Percentiles rank a stretch among this genome's conserved stretches.
These are phyloP conservation scores for Bucco capensis DNA, from an alignment of 2,113 vertebrate species.

Conservation along the genomic window DNA sequence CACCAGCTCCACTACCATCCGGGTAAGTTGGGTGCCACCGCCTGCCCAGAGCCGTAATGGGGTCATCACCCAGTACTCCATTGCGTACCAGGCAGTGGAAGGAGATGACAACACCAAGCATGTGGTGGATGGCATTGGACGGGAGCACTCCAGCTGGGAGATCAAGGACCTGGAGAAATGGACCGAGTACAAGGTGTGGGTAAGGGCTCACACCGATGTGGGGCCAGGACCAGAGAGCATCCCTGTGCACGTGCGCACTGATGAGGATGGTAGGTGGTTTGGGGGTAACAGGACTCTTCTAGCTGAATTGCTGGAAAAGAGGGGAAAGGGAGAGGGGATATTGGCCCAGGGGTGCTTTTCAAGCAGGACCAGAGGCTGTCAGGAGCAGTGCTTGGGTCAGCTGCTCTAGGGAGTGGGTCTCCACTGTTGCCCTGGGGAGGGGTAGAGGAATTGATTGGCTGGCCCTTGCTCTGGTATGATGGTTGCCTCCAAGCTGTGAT, in stretches of 20 bases:
- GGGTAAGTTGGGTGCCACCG: conserved; percentile 99
- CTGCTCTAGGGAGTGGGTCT: neutral
- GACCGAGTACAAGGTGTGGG: conserved; percentile 98
- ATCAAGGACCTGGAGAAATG: conserved; percentile 97
- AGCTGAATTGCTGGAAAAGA: neutral
- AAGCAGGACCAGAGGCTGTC: neutral
- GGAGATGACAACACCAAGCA: conserved; percentile 91
- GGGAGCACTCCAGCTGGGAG: conserved; percentile 87
- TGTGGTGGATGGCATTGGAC: conserved; percentile 86
- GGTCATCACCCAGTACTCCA: conserved; percentile 92
- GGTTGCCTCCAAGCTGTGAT: neutral
- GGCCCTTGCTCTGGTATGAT: neutral
- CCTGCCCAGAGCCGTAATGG: conserved; percentile 93
- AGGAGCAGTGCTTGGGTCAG: neutral
- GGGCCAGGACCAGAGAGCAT: conserved; percentile 94
- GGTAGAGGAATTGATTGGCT: neutral
- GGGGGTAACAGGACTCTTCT: neutral
- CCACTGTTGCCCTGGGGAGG: neutral
- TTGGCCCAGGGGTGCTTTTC: neutral
- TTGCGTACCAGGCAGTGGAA: conserved; percentile 87
- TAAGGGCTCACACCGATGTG: conserved; percentile 95
- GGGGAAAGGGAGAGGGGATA: neutral
- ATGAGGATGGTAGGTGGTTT: conserved; percentile 93
- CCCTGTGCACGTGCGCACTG: conserved; percentile 88
- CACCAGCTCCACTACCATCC: conserved; percentile 92